Base-by-base conservation (phyloP, 2,888 invertebrate genomes). In the Pristionchus arcanus region DNA sequence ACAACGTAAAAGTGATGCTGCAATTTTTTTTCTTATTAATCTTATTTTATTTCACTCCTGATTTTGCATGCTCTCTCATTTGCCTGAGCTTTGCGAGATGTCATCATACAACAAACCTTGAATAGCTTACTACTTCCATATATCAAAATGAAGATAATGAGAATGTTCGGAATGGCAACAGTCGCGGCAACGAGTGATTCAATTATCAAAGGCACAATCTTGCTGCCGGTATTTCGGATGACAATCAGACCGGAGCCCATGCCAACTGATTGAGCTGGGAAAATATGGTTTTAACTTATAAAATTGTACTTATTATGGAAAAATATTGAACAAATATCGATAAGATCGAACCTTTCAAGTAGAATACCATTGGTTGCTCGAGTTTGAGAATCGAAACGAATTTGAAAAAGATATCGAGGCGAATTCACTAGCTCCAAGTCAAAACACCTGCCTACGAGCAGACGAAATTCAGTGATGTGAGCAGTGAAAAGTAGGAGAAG, bases 401-500 rank as follows among this genome's bases (percentile, higher is more conserved):
- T 63, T n/a, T 11, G n/a, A 25, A n/a, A 21, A 21, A 4, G n/a
- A n/a, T n/a, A n/a, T n/a, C n/a, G 16, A 15, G 19, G n/a, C n/a
- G 63, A 63, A 25, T n/a, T 63, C 63, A 63, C 63, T 63, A 11
- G 25, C 63, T 63, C 63, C 25, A 63, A 21, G 16, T 55, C 21
- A 55, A 55, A 55, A 55, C 55, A 63, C 25, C 63, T 63, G 63
- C 25, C n/a, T 63, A 7, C 25, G 25, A 63, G n/a, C 63, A 63
- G 63, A 63, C 63, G 63, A 63, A 63, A 63, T n/a, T 63, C n/a
- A 63, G 63, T 63, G 63, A 63, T n/a, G 63, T 63, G 63, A 59
- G 25, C 25, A 25, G 21, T 59, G 15, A 25, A 25, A 59, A 63
- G 25, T n/a, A 3, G 63, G 25, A 25, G 4, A 25, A n/a, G n/a